phyloP scores from a whole-genome alignment of 2,113 vertebrate species.

The Paracanthobrama guichenoti region DNA sequence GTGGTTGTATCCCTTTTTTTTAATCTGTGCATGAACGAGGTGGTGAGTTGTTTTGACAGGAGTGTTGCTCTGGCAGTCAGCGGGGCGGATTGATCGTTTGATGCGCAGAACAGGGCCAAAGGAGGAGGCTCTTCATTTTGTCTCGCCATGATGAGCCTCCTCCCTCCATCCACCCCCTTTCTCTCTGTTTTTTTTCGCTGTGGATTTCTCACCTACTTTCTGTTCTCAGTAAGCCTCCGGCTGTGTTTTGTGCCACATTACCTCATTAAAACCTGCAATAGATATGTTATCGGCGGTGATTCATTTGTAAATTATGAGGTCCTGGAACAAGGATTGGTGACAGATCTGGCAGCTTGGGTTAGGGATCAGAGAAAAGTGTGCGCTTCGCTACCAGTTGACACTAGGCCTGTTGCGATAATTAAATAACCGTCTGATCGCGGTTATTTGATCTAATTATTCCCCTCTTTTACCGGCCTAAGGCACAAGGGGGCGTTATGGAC shows the following conservation, averaged over 20 bases:
- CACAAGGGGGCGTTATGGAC: no score
- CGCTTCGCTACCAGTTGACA: neutral
- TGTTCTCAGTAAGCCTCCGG: neutral
- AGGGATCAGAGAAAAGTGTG: neutral
- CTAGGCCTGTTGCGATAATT: no score
- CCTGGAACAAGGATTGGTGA: neutral
- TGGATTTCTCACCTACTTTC: neutral
- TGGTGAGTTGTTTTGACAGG: constrained; percentile 60
- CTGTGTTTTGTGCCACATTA: constrained; percentile 8
- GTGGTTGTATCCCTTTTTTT: constrained; percentile 17
- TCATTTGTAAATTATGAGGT: constrained; percentile 13
- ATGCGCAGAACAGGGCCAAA: constrained; percentile 58
- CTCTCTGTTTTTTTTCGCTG: neutral
- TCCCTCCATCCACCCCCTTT: neutral
- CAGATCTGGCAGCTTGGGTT: neutral
- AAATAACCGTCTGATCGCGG: no score
- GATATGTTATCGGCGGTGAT: neutral
- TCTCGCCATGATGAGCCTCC: neutral
- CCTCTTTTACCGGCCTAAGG: no score
- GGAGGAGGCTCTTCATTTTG: constrained; percentile 49
- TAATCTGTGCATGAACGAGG: constrained; percentile 26
- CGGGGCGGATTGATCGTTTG: constrained; percentile 40
- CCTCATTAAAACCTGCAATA: neutral
- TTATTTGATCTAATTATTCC: no score
- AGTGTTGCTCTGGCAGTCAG: constrained; percentile 47